These are phyloP conservation scores for Parnassius glacialis DNA, from an alignment of 2,888 invertebrate species.

Conservation along the genomic window DNA sequence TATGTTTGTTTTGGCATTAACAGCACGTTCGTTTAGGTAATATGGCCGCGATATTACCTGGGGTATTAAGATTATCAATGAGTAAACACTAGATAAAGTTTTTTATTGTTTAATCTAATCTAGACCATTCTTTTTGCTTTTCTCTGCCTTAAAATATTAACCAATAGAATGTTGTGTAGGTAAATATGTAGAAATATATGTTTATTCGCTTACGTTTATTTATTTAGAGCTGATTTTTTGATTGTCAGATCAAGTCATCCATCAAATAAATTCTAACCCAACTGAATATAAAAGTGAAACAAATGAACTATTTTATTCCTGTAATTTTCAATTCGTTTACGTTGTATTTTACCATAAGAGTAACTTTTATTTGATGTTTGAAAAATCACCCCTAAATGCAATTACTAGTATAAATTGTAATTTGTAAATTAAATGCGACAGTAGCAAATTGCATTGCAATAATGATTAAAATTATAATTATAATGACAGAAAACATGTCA, in stretches of 20 bases:
- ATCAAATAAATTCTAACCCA: too few relatives aligned
- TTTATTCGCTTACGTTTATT: too few relatives aligned
- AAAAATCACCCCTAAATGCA: constrained; percentile 8
- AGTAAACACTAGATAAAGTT: constrained; percentile 38
- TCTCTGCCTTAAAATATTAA: constrained; percentile 22
- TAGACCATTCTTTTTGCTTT: constrained; percentile 32
- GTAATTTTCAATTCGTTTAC: too few relatives aligned
- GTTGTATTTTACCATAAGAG: too few relatives aligned
- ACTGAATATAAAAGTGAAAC: too few relatives aligned
- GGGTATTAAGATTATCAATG: constrained; percentile 37
- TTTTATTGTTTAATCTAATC: constrained; percentile 41
- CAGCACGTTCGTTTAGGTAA: constrained; percentile 17
- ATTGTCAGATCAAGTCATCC: too few relatives aligned
- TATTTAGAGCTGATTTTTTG: too few relatives aligned
- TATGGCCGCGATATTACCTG: constrained; percentile 18
- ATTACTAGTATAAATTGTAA: neutral
- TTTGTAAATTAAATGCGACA: neutral
- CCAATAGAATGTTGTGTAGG: neutral
- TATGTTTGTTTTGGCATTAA: constrained; percentile 20
- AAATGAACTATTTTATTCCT: too few relatives aligned
- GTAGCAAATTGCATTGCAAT: constrained; percentile 11
- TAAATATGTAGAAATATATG: neutral
- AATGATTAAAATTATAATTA: constrained; percentile 23
- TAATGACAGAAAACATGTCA: constrained; percentile 17
- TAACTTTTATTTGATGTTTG: too few relatives aligned